These are phyloP conservation scores for Melitaea athalia DNA, from an alignment of 2,888 invertebrate genomes.

Conservation along the genomic window DNA sequence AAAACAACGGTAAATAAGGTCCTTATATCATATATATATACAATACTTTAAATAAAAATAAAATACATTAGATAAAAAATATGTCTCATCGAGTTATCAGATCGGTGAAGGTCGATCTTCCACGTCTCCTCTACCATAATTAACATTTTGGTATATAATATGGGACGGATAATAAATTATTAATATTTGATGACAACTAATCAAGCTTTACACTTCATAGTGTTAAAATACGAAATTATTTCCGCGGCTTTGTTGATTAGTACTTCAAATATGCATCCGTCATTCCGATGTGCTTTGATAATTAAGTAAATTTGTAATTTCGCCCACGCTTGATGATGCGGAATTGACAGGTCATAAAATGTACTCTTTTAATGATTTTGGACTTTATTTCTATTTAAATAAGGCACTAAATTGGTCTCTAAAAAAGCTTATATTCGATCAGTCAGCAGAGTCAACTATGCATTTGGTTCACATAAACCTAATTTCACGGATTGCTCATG, in stretches of 20 bases:
- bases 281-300: neutral
- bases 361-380: neutral
- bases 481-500: neutral
- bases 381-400: neutral
- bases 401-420: neutral
- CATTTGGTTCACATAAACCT: neutral
- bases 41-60: too few species aligned
- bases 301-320: conserved; percentile 7
- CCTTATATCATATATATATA: too few species aligned
- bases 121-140: too few species aligned
- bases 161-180: neutral
- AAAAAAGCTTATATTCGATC: neutral
- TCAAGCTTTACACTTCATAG: neutral
- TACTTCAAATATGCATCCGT: conserved; percentile 9
- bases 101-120: too few species aligned
- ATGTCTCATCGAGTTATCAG: too few species aligned
- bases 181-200: conserved; percentile 2
- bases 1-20: too few species aligned
- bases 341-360: conserved; percentile 3
- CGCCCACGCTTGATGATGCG: neutral
- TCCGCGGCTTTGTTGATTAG: neutral
- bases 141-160: too few species aligned
- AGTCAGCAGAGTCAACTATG: conserved; percentile 2
- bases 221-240: conserved; percentile 1
- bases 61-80: too few species aligned